These are phyloP conservation scores for Ancistrus triradiatus DNA, from an alignment of 2,113 vertebrate species.

Conservation along the genomic window DNA sequence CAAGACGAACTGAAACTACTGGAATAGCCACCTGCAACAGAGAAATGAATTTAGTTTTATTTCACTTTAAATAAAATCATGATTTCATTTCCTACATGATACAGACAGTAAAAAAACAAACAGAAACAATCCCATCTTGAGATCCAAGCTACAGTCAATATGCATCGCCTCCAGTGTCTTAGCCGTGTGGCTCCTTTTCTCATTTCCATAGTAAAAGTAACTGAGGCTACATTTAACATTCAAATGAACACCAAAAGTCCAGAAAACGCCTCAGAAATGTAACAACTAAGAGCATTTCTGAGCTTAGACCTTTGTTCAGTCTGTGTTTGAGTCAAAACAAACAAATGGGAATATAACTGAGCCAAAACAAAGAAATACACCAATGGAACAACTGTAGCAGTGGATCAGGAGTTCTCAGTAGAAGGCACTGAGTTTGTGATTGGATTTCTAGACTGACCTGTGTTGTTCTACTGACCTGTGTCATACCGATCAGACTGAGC, in stretches of 20 bases:
- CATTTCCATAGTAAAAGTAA: neutral
- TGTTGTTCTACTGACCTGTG: neutral
- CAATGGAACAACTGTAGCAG: neutral
- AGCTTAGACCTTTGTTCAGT: conserved; percentile 11
- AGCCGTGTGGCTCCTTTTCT: neutral
- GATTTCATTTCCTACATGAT: no score
- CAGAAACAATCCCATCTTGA: neutral
- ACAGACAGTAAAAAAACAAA: neutral
- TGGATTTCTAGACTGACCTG: conserved; percentile 9
- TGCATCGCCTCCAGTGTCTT: neutral
- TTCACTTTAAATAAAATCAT: no score
- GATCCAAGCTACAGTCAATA: no score
- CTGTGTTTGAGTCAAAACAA: neutral
- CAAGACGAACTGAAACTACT: conserved; percentile 80
- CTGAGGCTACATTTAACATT: neutral
- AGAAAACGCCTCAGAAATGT: neutral
- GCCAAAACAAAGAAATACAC: conserved; percentile 4
- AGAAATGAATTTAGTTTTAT: no score
- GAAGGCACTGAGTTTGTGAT: neutral
- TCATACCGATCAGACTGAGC: no score
- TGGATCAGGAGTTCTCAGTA: conserved; percentile 1
- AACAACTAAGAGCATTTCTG: neutral
- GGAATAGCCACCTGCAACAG: conserved; percentile 81
- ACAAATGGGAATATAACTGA: neutral
- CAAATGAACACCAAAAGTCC: neutral